phyloP scores from a whole-genome alignment of 2,113 vertebrate species.

The Piaya cayana region DNA sequence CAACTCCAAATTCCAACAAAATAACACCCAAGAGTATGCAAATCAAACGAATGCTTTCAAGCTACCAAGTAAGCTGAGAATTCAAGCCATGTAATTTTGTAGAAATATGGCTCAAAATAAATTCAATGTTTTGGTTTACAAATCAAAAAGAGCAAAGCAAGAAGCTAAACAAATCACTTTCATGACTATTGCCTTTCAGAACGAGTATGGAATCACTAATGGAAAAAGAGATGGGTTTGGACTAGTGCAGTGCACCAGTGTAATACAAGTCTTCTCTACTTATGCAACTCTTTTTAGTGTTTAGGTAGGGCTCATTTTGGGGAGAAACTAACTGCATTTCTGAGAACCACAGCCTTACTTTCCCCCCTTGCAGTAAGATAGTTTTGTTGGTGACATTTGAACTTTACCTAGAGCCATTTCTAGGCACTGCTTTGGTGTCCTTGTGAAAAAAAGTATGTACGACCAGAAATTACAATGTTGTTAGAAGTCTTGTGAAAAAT shows the following conservation, averaged over 20 bases:
- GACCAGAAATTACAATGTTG: background rate
- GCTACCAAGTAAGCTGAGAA: background rate
- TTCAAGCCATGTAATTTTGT: background rate
- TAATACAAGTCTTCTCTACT: background rate
- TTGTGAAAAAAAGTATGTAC: background rate
- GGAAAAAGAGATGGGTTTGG: background rate
- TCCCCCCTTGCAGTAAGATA: background rate
- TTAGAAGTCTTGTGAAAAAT: background rate
- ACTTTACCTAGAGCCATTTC: background rate
- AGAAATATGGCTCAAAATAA: slow-evolving; percentile 20
- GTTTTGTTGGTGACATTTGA: background rate
- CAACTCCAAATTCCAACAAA: slow-evolving; percentile 10
- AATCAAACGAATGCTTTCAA: slow-evolving; percentile 38
- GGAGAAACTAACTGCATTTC: background rate
- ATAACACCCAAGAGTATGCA: background rate
- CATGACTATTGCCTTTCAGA: background rate
- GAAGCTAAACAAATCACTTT: background rate
- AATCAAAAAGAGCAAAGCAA: background rate
- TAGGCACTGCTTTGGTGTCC: background rate
- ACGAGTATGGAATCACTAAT: background rate
- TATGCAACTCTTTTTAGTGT: background rate
- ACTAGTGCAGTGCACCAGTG: background rate
- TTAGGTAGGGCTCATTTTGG: background rate
- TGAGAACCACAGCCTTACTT: background rate
- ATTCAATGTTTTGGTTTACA: background rate